These are phyloP conservation scores for Calypte anna DNA, from an alignment of 2,113 vertebrate species.

Conservation along the genomic window DNA sequence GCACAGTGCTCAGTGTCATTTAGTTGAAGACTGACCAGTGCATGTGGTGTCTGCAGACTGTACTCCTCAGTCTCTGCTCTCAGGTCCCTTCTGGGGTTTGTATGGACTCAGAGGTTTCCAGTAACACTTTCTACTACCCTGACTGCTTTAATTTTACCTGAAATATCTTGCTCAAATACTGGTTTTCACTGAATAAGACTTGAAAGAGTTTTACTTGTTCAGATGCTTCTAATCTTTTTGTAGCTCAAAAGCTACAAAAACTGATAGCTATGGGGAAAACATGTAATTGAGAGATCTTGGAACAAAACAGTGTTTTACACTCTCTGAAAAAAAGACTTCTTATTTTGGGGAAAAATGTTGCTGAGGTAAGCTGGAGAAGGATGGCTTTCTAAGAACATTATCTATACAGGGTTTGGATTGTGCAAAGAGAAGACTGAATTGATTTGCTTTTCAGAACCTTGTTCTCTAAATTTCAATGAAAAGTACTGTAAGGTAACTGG, in stretches of 20 bases:
- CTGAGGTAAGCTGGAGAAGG: background rate
- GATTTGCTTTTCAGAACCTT: background rate
- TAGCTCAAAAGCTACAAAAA: background rate
- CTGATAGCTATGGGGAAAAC: background rate
- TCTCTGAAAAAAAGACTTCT: background rate
- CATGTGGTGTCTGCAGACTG: background rate
- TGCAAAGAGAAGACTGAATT: background rate
- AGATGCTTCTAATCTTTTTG: background rate
- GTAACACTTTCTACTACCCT: background rate
- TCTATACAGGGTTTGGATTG: background rate
- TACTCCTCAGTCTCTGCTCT: background rate
- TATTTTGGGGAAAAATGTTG: background rate
- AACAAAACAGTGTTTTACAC: background rate
- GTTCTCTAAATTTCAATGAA: background rate
- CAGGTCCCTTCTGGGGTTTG: fast-evolving
- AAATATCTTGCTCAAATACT: background rate
- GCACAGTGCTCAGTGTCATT: background rate
- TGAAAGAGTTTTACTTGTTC: background rate
- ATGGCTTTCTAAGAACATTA: background rate
- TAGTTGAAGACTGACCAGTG: background rate
- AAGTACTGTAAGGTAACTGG: background rate
- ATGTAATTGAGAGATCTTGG: background rate
- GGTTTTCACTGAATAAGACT: background rate
- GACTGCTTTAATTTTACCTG: conserved; percentile 2
- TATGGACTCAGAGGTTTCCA: background rate